Conservation (phyloP, 2,797 vertebrate genomes). For the Streptopelia turtur region DNA sequence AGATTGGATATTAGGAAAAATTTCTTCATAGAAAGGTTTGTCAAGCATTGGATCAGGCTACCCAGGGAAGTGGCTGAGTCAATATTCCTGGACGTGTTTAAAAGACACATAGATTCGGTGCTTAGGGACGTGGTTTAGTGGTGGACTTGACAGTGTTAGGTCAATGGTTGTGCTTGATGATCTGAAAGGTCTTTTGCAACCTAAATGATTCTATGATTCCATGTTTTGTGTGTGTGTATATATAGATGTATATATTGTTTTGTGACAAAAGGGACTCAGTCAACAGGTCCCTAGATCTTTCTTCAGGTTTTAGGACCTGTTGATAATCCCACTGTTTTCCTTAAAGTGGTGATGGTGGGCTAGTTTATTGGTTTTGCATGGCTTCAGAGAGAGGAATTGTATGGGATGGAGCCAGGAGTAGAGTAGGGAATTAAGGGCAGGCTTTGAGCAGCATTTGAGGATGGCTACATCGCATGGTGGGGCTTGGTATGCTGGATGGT, state of each 20-base stretch:
- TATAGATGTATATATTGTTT: not conserved
- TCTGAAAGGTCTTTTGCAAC: not conserved
- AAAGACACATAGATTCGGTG: fast-evolving
- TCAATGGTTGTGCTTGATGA: not conserved
- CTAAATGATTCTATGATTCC: not conserved
- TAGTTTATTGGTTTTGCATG: not conserved
- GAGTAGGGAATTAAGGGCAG: not conserved
- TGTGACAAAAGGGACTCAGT: not conserved
- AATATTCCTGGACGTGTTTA: not conserved
- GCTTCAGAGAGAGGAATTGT: not conserved
- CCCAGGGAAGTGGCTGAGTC: not conserved
- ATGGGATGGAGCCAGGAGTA: not conserved
- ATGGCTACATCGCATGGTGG: fast-evolving
- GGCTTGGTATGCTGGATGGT: not conserved
- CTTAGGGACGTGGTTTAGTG: not conserved
- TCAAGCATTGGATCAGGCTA: not conserved
- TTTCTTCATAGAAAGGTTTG: not conserved
- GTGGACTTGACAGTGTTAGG: not conserved
- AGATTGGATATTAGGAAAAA: not conserved
- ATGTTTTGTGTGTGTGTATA: fast-evolving
- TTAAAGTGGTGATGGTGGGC: not conserved
- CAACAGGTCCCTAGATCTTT: not conserved
- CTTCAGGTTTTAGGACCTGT: not conserved
- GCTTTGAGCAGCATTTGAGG: not conserved
- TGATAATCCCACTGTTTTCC: not conserved